phyloP scores from a whole-genome alignment of 2,113 vertebrate genomes.

The Corythaixoides concolor region DNA sequence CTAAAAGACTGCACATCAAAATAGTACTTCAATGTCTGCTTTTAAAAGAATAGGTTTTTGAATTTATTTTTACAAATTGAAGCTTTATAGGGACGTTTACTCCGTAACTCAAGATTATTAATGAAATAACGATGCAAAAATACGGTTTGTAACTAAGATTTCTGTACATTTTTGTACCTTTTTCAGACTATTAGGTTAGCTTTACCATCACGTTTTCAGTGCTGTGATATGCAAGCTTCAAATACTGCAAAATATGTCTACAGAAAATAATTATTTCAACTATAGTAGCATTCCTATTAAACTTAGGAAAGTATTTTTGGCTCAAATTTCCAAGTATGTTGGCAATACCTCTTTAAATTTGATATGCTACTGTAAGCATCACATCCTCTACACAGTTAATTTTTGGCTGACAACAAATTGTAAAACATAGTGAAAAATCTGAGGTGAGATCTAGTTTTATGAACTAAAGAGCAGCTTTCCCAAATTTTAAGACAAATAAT shows the following conservation, averaged over 20 bases:
- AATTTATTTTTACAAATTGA: constrained; percentile 31
- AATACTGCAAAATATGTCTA: background rate
- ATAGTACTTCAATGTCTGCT: constrained; percentile 32
- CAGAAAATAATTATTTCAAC: background rate
- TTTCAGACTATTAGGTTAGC: background rate
- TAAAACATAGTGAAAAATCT: constrained; percentile 17
- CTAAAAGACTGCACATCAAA: constrained; percentile 53
- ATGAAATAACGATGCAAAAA: background rate
- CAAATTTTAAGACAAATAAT: constrained; percentile 60
- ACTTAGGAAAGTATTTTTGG: background rate
- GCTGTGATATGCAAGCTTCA: background rate
- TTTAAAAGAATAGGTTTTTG: constrained; percentile 35
- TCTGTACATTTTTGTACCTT: constrained; percentile 25
- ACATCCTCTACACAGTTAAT: background rate
- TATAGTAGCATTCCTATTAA: background rate
- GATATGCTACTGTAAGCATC: background rate
- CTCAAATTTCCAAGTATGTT: constrained; percentile 1
- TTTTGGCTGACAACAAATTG: background rate
- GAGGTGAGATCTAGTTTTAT: constrained; percentile 42
- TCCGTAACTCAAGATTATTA: background rate
- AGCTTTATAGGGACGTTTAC: background rate
- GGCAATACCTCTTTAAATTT: background rate
- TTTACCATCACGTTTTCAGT: background rate
- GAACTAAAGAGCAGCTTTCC: constrained; percentile 62
- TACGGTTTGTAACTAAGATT: background rate